Percentiles rank a stretch among this genome's conserved stretches.
phyloP scores from a whole-genome alignment of 1,140 invertebrate species.

The Drosophila melanica region DNA sequence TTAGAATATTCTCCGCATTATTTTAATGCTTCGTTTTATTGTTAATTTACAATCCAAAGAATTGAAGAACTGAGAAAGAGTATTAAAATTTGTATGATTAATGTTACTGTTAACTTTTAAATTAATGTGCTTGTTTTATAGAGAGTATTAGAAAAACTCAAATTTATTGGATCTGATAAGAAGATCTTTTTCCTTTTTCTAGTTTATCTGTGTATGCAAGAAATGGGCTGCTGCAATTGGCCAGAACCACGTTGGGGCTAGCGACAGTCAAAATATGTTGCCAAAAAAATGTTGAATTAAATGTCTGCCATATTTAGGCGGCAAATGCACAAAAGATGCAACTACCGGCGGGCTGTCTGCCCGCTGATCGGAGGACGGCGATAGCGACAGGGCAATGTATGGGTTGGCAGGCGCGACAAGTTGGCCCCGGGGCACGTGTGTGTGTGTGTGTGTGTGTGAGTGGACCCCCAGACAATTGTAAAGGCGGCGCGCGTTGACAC shows the following conservation, averaged over 20 bases:
- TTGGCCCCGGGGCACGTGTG: slow-evolving; percentile 31
- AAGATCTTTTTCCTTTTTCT: neutral
- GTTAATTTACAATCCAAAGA: too few relatives aligned
- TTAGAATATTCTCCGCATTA: too few relatives aligned
- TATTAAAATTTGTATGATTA: too few relatives aligned
- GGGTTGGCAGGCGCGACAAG: slow-evolving; percentile 65
- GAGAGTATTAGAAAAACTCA: neutral
- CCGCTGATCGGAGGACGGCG: slow-evolving; percentile 41
- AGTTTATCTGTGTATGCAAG: neutral
- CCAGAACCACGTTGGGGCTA: neutral
- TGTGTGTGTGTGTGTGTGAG: slow-evolving; percentile 8
- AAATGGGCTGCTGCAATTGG: slow-evolving; percentile 3
- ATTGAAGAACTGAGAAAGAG: too few relatives aligned
- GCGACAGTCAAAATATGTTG: slow-evolving; percentile 28
- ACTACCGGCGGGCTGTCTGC: slow-evolving; percentile 10
- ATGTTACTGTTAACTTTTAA: too few relatives aligned
- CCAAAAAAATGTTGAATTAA: slow-evolving; percentile 56
- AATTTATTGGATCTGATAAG: too few relatives aligned
- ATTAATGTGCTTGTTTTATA: too few relatives aligned
- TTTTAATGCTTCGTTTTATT: too few relatives aligned
- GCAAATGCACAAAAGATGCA: slow-evolving; percentile 39
- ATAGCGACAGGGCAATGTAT: slow-evolving; percentile 63
- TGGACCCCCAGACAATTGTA: slow-evolving; percentile 64
- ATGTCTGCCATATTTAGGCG: slow-evolving; percentile 73
- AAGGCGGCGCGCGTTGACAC: slow-evolving; percentile 61